Conservation (phyloP, 2,797 vertebrate genomes). For the Centroberyx gerrardi region DNA sequence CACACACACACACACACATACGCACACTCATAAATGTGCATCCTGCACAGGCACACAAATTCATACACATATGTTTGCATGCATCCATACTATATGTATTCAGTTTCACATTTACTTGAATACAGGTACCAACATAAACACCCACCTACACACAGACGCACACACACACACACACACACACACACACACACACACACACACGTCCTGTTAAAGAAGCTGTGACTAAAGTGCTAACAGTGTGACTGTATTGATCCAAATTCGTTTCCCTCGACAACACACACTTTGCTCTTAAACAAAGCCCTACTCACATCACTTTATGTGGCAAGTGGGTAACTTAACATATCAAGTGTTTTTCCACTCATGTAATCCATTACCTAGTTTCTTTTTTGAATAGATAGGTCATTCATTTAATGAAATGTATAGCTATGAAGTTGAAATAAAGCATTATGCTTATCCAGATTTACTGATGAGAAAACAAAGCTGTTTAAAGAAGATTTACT, state of each 20-base stretch:
- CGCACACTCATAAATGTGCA: slow-evolving; percentile 16
- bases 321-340: slow-evolving; percentile 29
- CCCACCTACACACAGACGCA: slow-evolving; percentile 31
- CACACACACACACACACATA: slow-evolving; percentile 16
- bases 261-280: slow-evolving; percentile 56
- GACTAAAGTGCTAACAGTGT: slow-evolving; percentile 50
- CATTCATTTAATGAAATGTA: no score
- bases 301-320: slow-evolving; percentile 49
- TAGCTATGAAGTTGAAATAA: no score
- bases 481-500: no score
- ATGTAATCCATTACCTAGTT: neutral
- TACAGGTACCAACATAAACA: slow-evolving; percentile 41
- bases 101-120: slow-evolving; percentile 49
- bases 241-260: slow-evolving; percentile 57
- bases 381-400: no score
- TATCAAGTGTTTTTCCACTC: slow-evolving; percentile 17
- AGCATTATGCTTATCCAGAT: no score
- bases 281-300: slow-evolving; percentile 40
- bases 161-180: neutral
- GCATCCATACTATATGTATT: slow-evolving; percentile 12
- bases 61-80: slow-evolving; percentile 36
- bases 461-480: no score
- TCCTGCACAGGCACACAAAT: neutral
- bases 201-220: slow-evolving; percentile 58
- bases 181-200: neutral